phyloP scores from a whole-genome alignment of 2,888 invertebrate genomes.

The Electrophaes corylata region DNA sequence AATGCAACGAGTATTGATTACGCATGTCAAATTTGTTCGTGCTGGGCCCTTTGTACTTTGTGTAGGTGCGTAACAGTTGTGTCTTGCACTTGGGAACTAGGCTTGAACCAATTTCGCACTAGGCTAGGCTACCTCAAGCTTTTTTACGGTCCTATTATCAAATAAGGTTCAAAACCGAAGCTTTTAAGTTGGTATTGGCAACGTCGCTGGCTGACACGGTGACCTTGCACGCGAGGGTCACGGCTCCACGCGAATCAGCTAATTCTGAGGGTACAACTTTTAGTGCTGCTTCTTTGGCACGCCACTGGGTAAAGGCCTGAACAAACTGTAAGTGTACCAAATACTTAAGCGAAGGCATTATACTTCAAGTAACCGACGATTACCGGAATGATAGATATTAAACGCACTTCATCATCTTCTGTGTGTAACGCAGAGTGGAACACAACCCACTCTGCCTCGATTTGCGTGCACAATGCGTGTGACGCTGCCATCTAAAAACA shows the following conservation, averaged over 20 bases:
- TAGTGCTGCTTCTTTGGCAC: slow-evolving; percentile 59
- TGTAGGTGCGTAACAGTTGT: not conserved
- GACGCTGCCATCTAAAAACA: too few species aligned
- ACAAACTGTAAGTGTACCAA: not conserved
- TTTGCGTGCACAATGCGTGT: too few species aligned
- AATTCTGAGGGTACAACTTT: slow-evolving; percentile 55
- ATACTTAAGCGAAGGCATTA: not conserved
- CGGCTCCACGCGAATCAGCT: slow-evolving; percentile 61
- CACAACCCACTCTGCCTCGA: too few species aligned
- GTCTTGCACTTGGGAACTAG: not conserved
- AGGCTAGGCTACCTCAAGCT: not conserved
- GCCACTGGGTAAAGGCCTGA: slow-evolving; percentile 35
- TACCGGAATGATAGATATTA: not conserved
- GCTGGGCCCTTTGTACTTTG: too few species aligned
- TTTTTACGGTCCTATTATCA: slow-evolving; percentile 18
- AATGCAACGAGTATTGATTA: too few species aligned
- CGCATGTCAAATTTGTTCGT: too few species aligned
- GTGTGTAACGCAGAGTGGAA: too few species aligned
- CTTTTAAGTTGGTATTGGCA: slow-evolving; percentile 44
- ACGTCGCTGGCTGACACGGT: slow-evolving; percentile 67
- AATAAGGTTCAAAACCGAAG: slow-evolving; percentile 25
- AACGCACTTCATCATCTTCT: too few species aligned
- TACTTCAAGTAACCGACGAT: not conserved
- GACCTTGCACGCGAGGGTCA: slow-evolving; percentile 65
- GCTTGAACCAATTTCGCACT: too few species aligned